Conservation (phyloP, 2,888 invertebrate genomes). For the Psococerastis gibbosa region DNA sequence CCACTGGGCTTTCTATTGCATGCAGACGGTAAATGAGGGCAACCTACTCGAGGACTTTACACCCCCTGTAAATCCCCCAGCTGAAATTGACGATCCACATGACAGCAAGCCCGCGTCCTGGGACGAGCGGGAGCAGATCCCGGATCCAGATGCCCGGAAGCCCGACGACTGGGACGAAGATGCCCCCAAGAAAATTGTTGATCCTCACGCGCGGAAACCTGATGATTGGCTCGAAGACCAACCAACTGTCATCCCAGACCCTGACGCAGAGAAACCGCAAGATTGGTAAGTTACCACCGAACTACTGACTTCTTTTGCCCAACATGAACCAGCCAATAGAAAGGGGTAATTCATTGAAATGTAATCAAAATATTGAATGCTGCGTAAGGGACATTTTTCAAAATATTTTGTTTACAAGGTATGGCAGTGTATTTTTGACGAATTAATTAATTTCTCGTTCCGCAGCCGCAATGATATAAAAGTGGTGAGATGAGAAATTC, state of each 20-base stretch:
- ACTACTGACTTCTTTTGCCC: too few species aligned
- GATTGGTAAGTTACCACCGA: conserved; percentile 55
- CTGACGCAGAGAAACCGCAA: conserved; percentile 64
- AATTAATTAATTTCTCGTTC: too few species aligned
- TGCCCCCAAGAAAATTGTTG: conserved; percentile 76
- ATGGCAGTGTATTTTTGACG: too few species aligned
- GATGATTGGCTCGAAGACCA: conserved; percentile 89
- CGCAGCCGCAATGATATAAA: too few species aligned
- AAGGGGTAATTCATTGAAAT: too few species aligned
- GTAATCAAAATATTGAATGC: too few species aligned
- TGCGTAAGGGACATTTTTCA: too few species aligned
- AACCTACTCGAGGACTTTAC: conserved; percentile 74
- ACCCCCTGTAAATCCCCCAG: conserved; percentile 87
- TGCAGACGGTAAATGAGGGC: conserved; percentile 54
- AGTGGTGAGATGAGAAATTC: too few species aligned
- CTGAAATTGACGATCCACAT: conserved; percentile 80
- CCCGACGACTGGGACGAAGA: conserved; percentile 96
- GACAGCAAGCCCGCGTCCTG: conserved; percentile 66
- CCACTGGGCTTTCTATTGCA: too few species aligned
- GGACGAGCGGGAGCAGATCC: conserved; percentile 90
- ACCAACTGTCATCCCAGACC: conserved; percentile 68
- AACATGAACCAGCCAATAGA: too few species aligned
- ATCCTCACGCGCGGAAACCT: conserved; percentile 67
- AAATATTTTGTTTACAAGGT: too few species aligned
- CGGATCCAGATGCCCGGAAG: conserved; percentile 72